Percentiles rank a stretch among this genome's conserved stretches.
These are phyloP conservation scores for Leptopilina boulardi DNA, from an alignment of 1,140 invertebrate genomes.

Conservation along the genomic window DNA sequence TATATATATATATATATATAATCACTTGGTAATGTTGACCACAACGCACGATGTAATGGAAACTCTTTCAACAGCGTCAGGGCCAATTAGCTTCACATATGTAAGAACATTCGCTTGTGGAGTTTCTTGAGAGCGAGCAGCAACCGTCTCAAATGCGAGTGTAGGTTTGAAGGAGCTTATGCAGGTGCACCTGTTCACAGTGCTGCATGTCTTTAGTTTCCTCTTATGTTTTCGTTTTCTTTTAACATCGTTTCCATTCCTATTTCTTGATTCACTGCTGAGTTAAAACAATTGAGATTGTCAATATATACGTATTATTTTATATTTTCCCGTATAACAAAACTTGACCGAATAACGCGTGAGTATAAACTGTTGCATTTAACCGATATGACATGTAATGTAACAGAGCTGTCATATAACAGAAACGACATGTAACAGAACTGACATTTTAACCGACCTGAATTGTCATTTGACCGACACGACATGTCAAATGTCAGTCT, in stretches of 20 bases:
- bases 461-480: no score
- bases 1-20: not conserved
- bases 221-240: slow-evolving; percentile 1
- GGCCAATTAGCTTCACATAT: slow-evolving; percentile 59
- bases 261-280: not conserved
- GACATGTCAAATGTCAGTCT: no score
- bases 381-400: no score
- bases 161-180: slow-evolving; percentile 3
- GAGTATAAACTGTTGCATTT: no score
- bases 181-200: slow-evolving; percentile 51
- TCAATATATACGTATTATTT: not conserved
- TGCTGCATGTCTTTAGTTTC: slow-evolving; percentile 24
- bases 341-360: no score
- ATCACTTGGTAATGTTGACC: slow-evolving; percentile 44
- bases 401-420: no score
- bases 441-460: no score
- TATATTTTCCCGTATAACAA: not conserved
- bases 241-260: not conserved
- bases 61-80: slow-evolving; percentile 57
- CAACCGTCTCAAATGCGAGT: not conserved
- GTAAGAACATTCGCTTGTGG: slow-evolving; percentile 43
- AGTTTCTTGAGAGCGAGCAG: slow-evolving; percentile 27
- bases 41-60: slow-evolving; percentile 51
- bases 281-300: not conserved
- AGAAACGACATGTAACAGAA: no score